Evolutionary conservation across 2,797 vertebrate species (phyloP).

Genomic region (Glyptemys insculpta): DNA sequence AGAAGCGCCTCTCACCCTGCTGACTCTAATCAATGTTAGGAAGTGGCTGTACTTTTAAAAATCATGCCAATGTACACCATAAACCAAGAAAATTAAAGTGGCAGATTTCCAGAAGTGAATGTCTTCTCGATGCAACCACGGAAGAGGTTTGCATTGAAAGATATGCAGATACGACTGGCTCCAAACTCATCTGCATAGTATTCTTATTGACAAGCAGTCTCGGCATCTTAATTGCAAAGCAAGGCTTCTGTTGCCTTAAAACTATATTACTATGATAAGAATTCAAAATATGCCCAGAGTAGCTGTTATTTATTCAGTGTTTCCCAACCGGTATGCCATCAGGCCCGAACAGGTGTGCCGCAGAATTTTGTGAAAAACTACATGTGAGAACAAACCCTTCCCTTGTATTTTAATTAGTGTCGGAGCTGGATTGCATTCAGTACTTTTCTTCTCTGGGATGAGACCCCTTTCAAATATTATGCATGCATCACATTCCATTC

Average conservation of each 20-base stretch:
- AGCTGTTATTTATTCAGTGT: conserved; percentile 47
- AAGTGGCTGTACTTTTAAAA: not conserved
- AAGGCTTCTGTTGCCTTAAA: conserved; percentile 43
- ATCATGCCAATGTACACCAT: not conserved
- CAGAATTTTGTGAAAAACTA: not conserved
- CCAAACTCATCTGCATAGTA: not conserved
- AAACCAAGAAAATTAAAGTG: not conserved
- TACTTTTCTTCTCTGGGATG: too few relatives aligned
- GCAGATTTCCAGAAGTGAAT: fast-evolving
- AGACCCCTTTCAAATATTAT: too few relatives aligned
- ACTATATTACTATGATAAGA: conserved; percentile 65
- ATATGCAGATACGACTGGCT: not conserved
- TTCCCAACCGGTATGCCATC: not conserved
- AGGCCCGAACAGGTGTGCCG: not conserved
- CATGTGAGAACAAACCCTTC: not conserved
- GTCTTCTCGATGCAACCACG: not conserved
- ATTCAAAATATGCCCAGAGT: conserved; percentile 68
- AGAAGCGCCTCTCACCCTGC: conserved; percentile 18
- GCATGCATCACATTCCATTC: not conserved
- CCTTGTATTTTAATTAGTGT: not conserved
- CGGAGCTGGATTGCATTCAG: not conserved
- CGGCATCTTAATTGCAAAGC: conserved; percentile 36
- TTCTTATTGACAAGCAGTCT: conserved; percentile 31
- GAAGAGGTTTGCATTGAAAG: not conserved
- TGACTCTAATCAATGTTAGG: not conserved